Evolutionary conservation across 2,888 invertebrate genomes (phyloP).

Genomic region (Sphaerolaimus hirsutus): DNA sequence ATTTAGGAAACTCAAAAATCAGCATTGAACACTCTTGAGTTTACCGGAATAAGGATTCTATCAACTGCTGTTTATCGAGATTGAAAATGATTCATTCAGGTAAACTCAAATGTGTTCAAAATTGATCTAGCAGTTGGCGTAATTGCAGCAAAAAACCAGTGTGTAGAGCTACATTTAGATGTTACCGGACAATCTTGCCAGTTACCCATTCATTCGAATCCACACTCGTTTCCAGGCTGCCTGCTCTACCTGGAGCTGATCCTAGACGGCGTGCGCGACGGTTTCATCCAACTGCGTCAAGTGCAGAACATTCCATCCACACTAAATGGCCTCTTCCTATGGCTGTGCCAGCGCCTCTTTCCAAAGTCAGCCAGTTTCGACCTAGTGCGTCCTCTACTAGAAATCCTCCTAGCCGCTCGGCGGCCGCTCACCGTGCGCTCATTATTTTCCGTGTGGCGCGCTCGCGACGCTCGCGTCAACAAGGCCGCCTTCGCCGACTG

Average conservation of each 20-base stretch:
- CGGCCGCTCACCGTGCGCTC: conserved; percentile 57
- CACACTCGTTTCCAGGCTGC: too few relatives aligned
- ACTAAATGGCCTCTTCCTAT: conserved; percentile 71
- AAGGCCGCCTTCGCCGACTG: conserved; percentile 55
- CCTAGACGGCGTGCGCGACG: conserved; percentile 70
- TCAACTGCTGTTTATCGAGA: too few relatives aligned
- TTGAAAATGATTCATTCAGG: too few relatives aligned
- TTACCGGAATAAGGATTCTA: too few relatives aligned
- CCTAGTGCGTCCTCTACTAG: conserved; percentile 45
- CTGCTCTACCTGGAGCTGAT: conserved; percentile 30
- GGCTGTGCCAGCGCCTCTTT: conserved; percentile 75
- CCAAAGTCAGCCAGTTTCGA: conserved; percentile 55
- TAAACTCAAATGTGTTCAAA: too few relatives aligned
- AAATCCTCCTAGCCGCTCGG: conserved; percentile 61
- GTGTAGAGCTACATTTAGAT: too few relatives aligned
- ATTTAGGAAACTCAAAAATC: too few relatives aligned
- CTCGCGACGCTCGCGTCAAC: conserved; percentile 51
- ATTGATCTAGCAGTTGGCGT: conserved; percentile 49
- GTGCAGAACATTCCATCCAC: conserved; percentile 82
- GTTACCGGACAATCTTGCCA: too few relatives aligned
- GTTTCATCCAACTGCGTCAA: conserved; percentile 65
- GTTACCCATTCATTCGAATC: too few relatives aligned
- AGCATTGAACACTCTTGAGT: too few relatives aligned
- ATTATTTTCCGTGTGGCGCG: conserved; percentile 53
- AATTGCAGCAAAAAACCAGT: too few relatives aligned